phyloP scores from a whole-genome alignment of 1,140 invertebrate species.

The Bombus pyrosoma region DNA sequence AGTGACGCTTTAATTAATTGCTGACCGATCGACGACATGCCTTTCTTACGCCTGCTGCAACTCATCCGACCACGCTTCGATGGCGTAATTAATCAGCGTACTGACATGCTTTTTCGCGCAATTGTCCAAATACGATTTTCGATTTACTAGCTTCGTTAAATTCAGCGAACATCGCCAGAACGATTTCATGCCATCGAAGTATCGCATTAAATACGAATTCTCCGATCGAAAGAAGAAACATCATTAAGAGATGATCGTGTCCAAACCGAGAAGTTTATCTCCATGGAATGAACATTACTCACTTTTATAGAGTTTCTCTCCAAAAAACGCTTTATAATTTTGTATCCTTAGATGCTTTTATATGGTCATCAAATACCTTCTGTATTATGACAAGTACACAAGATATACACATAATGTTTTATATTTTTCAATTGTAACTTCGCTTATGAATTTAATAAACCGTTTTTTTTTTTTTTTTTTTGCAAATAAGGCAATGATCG shows the following conservation, averaged over 20 bases:
- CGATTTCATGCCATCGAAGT: not conserved
- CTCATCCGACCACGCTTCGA: conserved; percentile 45
- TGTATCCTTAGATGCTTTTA: too few relatives aligned
- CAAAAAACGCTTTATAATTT: not conserved
- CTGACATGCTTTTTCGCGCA: conserved; percentile 61
- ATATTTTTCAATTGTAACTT: not conserved
- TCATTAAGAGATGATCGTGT: conserved; percentile 37
- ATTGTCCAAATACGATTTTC: conserved; percentile 55
- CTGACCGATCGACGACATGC: conserved; percentile 46
- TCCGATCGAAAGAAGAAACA: not conserved
- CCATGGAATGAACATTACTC: conserved; percentile 13
- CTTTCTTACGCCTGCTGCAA: conserved; percentile 56
- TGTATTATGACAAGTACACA: too few relatives aligned
- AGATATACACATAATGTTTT: too few relatives aligned
- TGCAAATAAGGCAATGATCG: not conserved
- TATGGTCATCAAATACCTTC: too few relatives aligned
- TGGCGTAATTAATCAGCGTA: conserved; percentile 64
- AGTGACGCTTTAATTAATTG: conserved; percentile 70
- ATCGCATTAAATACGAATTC: conserved; percentile 1
- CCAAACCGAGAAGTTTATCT: conserved; percentile 38
- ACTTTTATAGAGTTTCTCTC: not conserved
- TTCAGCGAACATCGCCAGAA: conserved; percentile 3
- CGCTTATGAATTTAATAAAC: not conserved
- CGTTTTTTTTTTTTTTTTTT: too few relatives aligned
- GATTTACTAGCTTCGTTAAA: conserved; percentile 16